Percentiles rank a stretch among this genome's conserved stretches.
These are phyloP conservation scores for Coluber constrictor DNA, from an alignment of 2,797 vertebrate genomes.

Conservation along the genomic window DNA sequence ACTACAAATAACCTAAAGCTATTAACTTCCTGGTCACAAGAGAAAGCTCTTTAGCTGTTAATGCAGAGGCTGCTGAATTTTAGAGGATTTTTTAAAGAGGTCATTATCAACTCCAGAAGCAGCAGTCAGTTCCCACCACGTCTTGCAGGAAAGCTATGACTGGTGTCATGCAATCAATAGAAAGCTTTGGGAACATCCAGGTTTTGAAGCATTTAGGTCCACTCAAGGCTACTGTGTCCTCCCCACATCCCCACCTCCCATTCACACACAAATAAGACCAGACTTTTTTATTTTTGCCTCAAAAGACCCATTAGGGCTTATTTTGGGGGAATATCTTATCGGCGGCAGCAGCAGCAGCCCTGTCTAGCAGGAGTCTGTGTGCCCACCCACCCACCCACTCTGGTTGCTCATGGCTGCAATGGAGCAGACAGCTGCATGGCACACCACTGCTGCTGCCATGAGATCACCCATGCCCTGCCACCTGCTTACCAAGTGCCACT, in stretches of 20 bases:
- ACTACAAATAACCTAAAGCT: constrained; percentile 73
- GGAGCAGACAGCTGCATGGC: no score
- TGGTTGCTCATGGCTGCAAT: no score
- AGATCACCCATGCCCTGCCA: background rate
- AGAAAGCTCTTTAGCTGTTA: constrained; percentile 62
- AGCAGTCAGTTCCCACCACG: constrained; percentile 50
- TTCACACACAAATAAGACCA: no score
- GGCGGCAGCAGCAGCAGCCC: no score
- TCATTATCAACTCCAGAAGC: background rate
- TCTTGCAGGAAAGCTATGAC: constrained; percentile 47
- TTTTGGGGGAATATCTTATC: no score
- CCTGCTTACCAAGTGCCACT: no score
- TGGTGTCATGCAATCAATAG: constrained; percentile 45
- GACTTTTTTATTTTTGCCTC: no score
- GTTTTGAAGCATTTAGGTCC: constrained; percentile 40
- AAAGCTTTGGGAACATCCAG: constrained; percentile 45
- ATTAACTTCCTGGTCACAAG: constrained; percentile 63
- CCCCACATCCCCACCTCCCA: no score
- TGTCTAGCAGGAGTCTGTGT: no score
- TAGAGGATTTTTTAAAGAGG: background rate
- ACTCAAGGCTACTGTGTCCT: constrained; percentile 20
- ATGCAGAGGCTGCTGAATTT: constrained; percentile 55
- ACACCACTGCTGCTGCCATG: no score
- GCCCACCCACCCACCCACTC: no score
- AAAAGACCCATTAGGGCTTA: no score